These are phyloP conservation scores for Colistium nudipinnis DNA, from an alignment of 2,113 vertebrate species.

Conservation along the genomic window DNA sequence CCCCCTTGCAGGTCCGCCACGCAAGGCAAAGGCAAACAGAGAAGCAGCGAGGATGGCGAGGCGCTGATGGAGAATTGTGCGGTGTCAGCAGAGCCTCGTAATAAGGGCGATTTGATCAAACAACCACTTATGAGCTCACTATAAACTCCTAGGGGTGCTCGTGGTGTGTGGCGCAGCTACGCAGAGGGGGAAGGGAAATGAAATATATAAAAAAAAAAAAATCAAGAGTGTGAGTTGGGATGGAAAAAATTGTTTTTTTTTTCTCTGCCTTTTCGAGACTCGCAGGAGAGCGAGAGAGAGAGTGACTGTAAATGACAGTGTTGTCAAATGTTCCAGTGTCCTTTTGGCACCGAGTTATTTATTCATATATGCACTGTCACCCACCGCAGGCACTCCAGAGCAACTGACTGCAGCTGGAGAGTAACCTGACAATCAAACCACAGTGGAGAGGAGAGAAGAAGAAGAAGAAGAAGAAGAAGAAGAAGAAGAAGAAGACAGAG, in stretches of 20 bases:
- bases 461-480: constrained; percentile 38
- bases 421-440: constrained; percentile 71
- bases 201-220: constrained; percentile 18
- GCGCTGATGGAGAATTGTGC: constrained; percentile 51
- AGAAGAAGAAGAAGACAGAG: not conserved
- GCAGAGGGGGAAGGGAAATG: constrained; percentile 2
- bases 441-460: constrained; percentile 43
- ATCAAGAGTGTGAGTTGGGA: constrained; percentile 15
- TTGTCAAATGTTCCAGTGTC: constrained; percentile 71
- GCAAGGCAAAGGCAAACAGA: constrained; percentile 57
- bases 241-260: constrained; percentile 25
- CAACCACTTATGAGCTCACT: constrained; percentile 56
- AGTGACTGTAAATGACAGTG: constrained; percentile 71
- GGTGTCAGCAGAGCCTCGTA: constrained; percentile 69
- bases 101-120: constrained; percentile 75
- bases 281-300: constrained; percentile 52
- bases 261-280: constrained; percentile 10
- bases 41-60: constrained; percentile 33
- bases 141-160: constrained; percentile 38
- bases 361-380: constrained; percentile 77
- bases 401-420: constrained; percentile 69
- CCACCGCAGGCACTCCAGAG: constrained; percentile 68
- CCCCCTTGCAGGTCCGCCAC: constrained; percentile 42
- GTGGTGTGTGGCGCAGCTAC: constrained; percentile 42
- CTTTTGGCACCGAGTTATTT: constrained; percentile 68